phyloP scores from a whole-genome alignment of 2,888 invertebrate species.

The Syrphus vitripennis region DNA sequence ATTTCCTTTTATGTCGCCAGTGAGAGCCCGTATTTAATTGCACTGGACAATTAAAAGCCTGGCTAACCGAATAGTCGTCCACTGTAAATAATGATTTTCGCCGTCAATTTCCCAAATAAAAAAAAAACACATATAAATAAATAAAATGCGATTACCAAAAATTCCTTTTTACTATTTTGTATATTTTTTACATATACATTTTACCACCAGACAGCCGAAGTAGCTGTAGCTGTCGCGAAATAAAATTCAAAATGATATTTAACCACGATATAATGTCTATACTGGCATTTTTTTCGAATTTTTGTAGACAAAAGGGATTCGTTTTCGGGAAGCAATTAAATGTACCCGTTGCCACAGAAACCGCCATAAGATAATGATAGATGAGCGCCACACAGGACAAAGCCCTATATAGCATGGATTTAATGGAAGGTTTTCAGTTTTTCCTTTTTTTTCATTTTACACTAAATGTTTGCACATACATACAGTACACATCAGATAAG shows the following conservation, averaged over 20 bases:
- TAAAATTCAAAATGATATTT: slow-evolving; percentile 59
- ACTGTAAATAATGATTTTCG: slow-evolving; percentile 56
- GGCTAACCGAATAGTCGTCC: slow-evolving; percentile 32
- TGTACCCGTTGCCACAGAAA: slow-evolving; percentile 17
- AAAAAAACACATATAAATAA: neutral
- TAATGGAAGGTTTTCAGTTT: slow-evolving; percentile 36
- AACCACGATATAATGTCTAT: slow-evolving; percentile 42
- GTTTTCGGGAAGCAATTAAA: slow-evolving; percentile 56
- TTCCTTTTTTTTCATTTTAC: neutral
- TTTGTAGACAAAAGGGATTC: slow-evolving; percentile 61
- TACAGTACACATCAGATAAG: neutral
- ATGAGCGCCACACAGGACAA: slow-evolving; percentile 48
- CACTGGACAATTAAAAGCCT: slow-evolving; percentile 58
- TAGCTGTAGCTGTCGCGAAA: neutral
- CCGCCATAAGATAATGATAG: slow-evolving; percentile 57
- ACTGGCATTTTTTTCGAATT: neutral
- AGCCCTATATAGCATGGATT: neutral
- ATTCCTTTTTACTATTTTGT: neutral
- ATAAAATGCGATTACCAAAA: slow-evolving; percentile 10
- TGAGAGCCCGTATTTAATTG: slow-evolving; percentile 57
- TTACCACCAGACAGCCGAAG: neutral
- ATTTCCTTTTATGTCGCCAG: slow-evolving; percentile 38
- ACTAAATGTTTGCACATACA: slow-evolving; percentile 36
- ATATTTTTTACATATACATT: no score
- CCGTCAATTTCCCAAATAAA: slow-evolving; percentile 36